phyloP scores from a whole-genome alignment of 1,140 invertebrate genomes.

The Formica exsecta region DNA sequence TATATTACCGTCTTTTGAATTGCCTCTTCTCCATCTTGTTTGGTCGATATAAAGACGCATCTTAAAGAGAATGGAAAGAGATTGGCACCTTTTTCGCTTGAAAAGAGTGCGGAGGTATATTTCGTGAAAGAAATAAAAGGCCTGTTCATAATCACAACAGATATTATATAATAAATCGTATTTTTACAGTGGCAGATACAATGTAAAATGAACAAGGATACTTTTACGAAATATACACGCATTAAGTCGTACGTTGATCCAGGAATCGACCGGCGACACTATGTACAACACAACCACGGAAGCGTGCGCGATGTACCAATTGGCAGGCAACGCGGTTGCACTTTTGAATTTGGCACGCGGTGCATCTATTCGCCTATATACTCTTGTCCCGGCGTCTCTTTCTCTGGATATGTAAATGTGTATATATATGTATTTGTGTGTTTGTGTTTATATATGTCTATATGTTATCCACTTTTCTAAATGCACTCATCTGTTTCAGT shows the following conservation, averaged over 20 bases:
- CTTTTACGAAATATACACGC: constrained; percentile 84
- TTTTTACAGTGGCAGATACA: constrained; percentile 85
- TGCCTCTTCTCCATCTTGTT: constrained; percentile 6
- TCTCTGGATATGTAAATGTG: not conserved
- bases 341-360: constrained; percentile 80
- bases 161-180: constrained; percentile 85
- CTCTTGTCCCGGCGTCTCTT: constrained; percentile 41
- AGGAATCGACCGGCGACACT: constrained; percentile 79
- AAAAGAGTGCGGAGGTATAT: not conserved
- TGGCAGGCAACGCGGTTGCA: constrained; percentile 72
- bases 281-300: constrained; percentile 80
- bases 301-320: constrained; percentile 66
- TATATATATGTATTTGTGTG: not conserved
- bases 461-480: constrained; percentile 17
- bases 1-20: no score
- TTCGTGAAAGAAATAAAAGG: constrained; percentile 21
- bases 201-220: constrained; percentile 83
- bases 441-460: no score
- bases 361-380: constrained; percentile 58
- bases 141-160: constrained; percentile 83
- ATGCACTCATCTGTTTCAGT: constrained; percentile 46
- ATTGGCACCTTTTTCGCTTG: not conserved
- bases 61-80: not conserved
- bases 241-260: constrained; percentile 79
- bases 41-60: not conserved